phyloP scores from a whole-genome alignment of 2,797 vertebrate genomes.

The Knipowitschia caucasica region DNA sequence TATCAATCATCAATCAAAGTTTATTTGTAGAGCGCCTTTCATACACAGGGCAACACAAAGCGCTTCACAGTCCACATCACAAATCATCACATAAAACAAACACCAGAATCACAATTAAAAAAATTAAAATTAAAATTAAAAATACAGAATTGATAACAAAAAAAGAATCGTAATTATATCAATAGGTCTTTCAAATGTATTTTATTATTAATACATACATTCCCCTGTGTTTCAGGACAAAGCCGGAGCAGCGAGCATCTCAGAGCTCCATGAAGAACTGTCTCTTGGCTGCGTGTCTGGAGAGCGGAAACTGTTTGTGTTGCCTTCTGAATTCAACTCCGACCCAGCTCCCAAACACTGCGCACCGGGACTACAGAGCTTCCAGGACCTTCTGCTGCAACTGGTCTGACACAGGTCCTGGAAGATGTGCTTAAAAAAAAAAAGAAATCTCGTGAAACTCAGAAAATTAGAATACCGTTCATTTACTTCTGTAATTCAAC shows the following conservation, averaged over 20 bases:
- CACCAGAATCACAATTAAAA: too few relatives aligned
- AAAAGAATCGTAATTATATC: too few relatives aligned
- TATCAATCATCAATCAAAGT: too few relatives aligned
- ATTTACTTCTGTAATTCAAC: too few relatives aligned
- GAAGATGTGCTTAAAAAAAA: constrained; percentile 6
- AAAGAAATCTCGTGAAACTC: background rate
- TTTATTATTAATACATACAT: background rate
- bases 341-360: constrained; percentile 50
- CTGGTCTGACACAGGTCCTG: constrained; percentile 66
- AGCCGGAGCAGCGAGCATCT: constrained; percentile 66
- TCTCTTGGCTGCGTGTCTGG: constrained; percentile 65
- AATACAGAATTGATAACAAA: too few relatives aligned
- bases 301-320: constrained; percentile 78
- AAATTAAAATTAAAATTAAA: too few relatives aligned
- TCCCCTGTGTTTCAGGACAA: constrained; percentile 73
- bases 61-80: too few relatives aligned
- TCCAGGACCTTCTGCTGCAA: constrained; percentile 81
- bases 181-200: too few relatives aligned
- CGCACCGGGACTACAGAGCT: constrained; percentile 69
- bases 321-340: constrained; percentile 79
- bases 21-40: too few relatives aligned
- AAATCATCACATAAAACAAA: too few relatives aligned
- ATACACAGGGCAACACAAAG: too few relatives aligned
- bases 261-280: constrained; percentile 79
- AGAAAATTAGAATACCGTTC: too few relatives aligned